These are phyloP conservation scores for Grammomys surdaster DNA, from an alignment of 2,113 vertebrate genomes.

Conservation along the genomic window DNA sequence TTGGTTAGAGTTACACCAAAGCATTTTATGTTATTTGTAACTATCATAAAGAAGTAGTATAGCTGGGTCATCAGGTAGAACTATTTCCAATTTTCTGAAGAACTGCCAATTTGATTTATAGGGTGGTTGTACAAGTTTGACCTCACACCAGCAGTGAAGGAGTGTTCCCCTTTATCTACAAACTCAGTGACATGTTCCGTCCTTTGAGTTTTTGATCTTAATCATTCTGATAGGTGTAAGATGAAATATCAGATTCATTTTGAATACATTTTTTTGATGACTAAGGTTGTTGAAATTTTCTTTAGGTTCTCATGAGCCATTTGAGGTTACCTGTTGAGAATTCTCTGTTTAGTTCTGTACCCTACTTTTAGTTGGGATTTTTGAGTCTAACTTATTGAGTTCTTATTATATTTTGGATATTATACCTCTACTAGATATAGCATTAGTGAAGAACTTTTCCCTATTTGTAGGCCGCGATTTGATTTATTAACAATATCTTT, in stretches of 20 bases:
- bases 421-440: neutral
- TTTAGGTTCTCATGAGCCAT: neutral
- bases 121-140: too few species aligned
- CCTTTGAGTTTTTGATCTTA: too few species aligned
- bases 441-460: neutral
- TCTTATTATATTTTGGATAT: neutral
- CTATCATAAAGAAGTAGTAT: too few species aligned
- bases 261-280: neutral
- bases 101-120: too few species aligned
- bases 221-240: neutral
- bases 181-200: neutral
- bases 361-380: neutral
- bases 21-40: too few species aligned
- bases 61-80: too few species aligned
- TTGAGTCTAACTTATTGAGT: neutral
- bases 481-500: neutral
- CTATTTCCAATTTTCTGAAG: too few species aligned
- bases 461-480: neutral
- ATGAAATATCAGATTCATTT: neutral
- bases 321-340: neutral
- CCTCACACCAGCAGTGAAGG: too few species aligned
- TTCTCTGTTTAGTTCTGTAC: neutral
- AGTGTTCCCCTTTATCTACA: too few species aligned
- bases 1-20: too few species aligned
- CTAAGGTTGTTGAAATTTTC: neutral